A percentile compares a stretch with the other conserved stretches of the same genome.
phyloP scores from a whole-genome alignment of 2,113 vertebrate genomes.

The Eulacestoma nigropectus region DNA sequence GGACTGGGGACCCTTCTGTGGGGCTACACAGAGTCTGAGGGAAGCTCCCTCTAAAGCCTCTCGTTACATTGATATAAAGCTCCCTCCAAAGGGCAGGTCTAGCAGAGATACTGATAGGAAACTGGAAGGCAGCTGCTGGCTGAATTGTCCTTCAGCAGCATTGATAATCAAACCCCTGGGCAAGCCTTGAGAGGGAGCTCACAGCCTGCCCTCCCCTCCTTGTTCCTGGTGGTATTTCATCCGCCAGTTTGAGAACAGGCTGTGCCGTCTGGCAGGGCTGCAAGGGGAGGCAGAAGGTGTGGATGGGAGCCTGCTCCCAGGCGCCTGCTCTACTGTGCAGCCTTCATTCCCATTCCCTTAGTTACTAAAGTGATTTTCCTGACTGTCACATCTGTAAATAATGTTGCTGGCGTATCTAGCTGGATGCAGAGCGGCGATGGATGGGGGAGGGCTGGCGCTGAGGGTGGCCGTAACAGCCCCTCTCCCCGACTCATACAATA shows the following conservation, averaged over 20 bases:
- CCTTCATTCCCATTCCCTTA: conserved; percentile 50
- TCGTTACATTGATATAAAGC: not conserved
- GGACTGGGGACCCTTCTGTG: not conserved
- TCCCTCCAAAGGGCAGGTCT: not conserved
- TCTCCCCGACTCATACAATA: conserved; percentile 81
- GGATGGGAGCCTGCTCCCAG: not conserved
- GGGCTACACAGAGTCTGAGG: not conserved
- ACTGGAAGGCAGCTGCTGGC: not conserved
- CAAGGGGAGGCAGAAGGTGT: not conserved
- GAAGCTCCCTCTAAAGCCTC: not conserved
- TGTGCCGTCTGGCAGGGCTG: fast-evolving
- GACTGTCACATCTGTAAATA: conserved; percentile 72
- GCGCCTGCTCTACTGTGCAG: not conserved
- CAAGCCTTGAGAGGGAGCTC: not conserved
- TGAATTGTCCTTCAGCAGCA: not conserved
- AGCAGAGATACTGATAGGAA: not conserved
- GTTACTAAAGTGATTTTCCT: conserved; percentile 66
- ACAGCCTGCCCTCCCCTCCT: not conserved
- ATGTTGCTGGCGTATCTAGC: conserved; percentile 60
- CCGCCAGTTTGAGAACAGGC: not conserved
- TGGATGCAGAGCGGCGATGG: conserved; percentile 54
- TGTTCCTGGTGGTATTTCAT: not conserved
- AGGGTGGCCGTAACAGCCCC: conserved; percentile 37
- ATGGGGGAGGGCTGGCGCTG: conserved; percentile 39
- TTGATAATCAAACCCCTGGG: not conserved